Evolutionary conservation across 2,113 vertebrate genomes (phyloP), one percentile per base, ranked within the genome.

Genomic region (Lampris incognitus): DNA sequence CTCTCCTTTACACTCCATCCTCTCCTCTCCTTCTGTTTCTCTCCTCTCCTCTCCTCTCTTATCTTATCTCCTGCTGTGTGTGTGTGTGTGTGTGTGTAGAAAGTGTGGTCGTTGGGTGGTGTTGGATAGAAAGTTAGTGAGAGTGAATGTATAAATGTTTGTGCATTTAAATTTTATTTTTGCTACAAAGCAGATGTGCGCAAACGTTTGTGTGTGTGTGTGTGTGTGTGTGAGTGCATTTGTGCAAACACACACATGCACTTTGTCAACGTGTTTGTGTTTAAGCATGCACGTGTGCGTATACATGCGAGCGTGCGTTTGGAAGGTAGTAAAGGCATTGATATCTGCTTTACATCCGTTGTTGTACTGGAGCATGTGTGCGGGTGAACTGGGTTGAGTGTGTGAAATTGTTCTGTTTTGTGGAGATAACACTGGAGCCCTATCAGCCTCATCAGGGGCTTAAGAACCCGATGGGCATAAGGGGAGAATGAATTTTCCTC

Each of bases 371-470:
- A 46, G 51, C 11, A 13, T 54, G 51, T 54, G 51, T 51, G 74
- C 41, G 63, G 24, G 66, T 63, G 81, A 7, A 38, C 57, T 44
- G 6, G 78, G 61, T 83, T 76, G 88, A 64, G 75, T 76, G 85
- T 89, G 90, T 88, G 88, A 87, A 92, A 89, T 91, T 88, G 87
- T 78, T 80, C 93, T 94, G 92, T 86, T 89, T 88, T 81, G 87
- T 72, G 85, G 88, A 90, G 92, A 94, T 94, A 94, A 93, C 91
- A 87, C 82, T 4, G 75, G 76, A 84, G 85, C 87, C 74, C 89
- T 94, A 94, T 94, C 94, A 87, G 86, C 88, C 85, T 73, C 89
- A 94, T 94, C 91, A 68, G 78, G 82, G 90, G 90, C 89, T 90
- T 90, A 92, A 89, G 92, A 89, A 86, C 87, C 85, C 63, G 62